These are phyloP conservation scores for Oxyura jamaicensis DNA, from an alignment of 2,113 vertebrate species.

Conservation along the genomic window DNA sequence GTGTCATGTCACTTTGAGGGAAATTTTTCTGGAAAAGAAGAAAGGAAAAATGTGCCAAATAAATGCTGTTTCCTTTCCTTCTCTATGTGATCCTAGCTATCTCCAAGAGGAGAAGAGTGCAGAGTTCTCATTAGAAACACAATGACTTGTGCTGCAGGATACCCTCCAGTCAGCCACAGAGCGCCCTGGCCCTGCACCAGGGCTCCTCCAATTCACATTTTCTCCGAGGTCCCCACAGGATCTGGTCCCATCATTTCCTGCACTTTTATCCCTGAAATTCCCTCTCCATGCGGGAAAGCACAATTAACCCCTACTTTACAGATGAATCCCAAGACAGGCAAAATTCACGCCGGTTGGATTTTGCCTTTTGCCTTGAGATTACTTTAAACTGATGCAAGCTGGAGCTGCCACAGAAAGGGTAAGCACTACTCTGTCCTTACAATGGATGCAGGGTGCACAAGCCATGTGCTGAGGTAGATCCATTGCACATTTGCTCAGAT, in stretches of 20 bases:
- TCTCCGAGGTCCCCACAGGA: not conserved
- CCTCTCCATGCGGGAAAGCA: not conserved
- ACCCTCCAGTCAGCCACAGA: not conserved
- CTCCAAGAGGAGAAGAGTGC: not conserved
- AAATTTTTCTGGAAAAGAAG: conserved; percentile 39
- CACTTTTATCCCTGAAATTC: not conserved
- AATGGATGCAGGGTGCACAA: not conserved
- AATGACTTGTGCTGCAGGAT: conserved; percentile 47
- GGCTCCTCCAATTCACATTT: conserved; percentile 25
- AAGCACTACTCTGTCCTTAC: not conserved
- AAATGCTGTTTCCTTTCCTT: conserved; percentile 26
- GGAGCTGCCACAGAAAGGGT: not conserved
- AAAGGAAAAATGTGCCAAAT: conserved; percentile 30
- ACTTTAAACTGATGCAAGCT: not conserved
- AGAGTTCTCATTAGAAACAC: not conserved
- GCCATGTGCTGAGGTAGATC: not conserved
- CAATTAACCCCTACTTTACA: not conserved
- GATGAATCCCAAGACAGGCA: not conserved
- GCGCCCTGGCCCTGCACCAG: not conserved
- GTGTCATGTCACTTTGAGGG: conserved; percentile 41
- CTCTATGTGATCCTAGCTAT: not conserved
- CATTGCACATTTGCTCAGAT: not conserved
- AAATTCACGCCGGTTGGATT: not conserved
- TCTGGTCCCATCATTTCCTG: not conserved
- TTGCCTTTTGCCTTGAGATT: not conserved